Evolutionary conservation across 1,140 invertebrate species (phyloP).

Genomic region (Delia radicum): DNA sequence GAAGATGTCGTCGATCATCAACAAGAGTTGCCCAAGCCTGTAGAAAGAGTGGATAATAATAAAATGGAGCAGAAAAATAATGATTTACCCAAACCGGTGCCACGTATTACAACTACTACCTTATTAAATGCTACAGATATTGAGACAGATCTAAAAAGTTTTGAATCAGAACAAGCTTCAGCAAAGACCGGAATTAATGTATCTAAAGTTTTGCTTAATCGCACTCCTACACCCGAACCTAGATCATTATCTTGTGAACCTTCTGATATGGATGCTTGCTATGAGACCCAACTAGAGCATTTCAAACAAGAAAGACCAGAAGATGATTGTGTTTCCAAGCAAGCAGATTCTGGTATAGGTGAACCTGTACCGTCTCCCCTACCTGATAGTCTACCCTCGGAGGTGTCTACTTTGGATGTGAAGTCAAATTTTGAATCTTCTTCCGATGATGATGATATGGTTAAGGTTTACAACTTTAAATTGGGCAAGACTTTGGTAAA

Average conservation of each 20-base stretch:
- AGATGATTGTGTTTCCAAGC: constrained; percentile 45
- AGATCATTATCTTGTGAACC: constrained; percentile 37
- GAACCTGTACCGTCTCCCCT: constrained; percentile 43
- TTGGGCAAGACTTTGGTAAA: constrained; percentile 47
- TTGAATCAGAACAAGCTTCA: neutral
- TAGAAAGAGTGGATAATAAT: neutral
- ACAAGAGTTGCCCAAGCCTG: neutral
- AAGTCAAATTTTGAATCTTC: constrained; percentile 44
- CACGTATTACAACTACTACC: constrained; percentile 26
- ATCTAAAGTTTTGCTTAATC: constrained; percentile 47
- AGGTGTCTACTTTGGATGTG: constrained; percentile 3
- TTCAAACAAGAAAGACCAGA: neutral
- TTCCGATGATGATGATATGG: constrained; percentile 51
- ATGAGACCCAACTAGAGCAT: neutral
- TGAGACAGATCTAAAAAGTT: neutral
- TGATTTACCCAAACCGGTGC: neutral
- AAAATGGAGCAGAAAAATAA: too few species aligned
- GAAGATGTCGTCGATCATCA: neutral
- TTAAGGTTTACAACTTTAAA: constrained; percentile 54
- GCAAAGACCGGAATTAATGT: constrained; percentile 32
- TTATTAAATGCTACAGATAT: constrained; percentile 3
- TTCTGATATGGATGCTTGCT: neutral
- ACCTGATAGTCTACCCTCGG: constrained; percentile 32
- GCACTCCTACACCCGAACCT: constrained; percentile 50
- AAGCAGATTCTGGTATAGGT: constrained; percentile 50